Percentiles rank a stretch among this genome's conserved stretches.
These are phyloP conservation scores for Aricia agestis DNA, from an alignment of 1,140 invertebrate genomes.

Conservation along the genomic window DNA sequence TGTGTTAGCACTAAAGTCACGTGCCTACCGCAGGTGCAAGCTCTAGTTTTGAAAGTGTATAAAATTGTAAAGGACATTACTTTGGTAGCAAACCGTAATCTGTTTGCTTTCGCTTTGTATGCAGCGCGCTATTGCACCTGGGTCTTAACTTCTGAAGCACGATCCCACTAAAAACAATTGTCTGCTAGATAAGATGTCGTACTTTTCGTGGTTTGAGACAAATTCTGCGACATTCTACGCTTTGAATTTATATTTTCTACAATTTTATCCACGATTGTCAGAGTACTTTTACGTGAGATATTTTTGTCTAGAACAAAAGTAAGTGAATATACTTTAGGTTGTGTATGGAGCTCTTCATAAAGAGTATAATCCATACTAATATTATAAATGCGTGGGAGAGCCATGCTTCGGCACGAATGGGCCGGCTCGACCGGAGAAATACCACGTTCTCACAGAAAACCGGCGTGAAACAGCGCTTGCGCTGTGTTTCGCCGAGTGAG, in stretches of 20 bases:
- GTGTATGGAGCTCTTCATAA: too few relatives aligned
- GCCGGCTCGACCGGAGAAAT: too few relatives aligned
- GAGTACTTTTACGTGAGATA: not conserved
- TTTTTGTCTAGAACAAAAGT: too few relatives aligned
- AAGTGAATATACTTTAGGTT: too few relatives aligned
- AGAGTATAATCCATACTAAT: too few relatives aligned
- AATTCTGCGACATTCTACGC: not conserved
- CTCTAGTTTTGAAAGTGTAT: not conserved
- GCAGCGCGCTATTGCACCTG: not conserved
- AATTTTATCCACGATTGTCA: not conserved
- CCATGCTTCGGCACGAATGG: too few relatives aligned
- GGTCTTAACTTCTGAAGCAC: not conserved
- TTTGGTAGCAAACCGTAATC: not conserved
- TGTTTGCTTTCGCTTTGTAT: not conserved
- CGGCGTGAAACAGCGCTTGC: too few relatives aligned
- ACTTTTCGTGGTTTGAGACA: not conserved
- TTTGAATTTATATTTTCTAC: not conserved
- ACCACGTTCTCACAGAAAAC: too few relatives aligned
- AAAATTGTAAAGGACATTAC: not conserved
- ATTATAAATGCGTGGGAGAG: too few relatives aligned
- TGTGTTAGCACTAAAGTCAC: not conserved
- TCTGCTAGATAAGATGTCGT: not conserved
- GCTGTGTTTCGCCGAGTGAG: too few relatives aligned
- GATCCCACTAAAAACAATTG: conserved; percentile 3
- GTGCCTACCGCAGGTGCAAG: not conserved